Conservation (phyloP, 1,140 invertebrate genomes). For the Chlorops oryzae region DNA sequence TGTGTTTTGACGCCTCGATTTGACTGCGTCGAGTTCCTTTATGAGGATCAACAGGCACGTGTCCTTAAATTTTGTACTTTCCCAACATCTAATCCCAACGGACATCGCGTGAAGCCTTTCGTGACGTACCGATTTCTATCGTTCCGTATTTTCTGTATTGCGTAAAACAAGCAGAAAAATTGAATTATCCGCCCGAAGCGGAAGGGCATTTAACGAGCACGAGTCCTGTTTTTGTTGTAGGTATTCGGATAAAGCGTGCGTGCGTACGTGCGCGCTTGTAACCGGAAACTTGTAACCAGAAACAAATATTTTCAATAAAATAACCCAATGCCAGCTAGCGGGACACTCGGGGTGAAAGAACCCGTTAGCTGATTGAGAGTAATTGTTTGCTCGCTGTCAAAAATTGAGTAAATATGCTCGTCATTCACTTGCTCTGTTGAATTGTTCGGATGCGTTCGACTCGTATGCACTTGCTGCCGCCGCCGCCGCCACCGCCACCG, state of each 20-base stretch:
- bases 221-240: no score
- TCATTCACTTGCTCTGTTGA: slow-evolving; percentile 47
- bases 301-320: slow-evolving; percentile 19
- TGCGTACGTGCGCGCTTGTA: neutral
- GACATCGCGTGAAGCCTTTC: slow-evolving; percentile 25
- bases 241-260: neutral
- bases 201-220: neutral
- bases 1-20: no score
- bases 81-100: slow-evolving; percentile 29
- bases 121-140: slow-evolving; percentile 32
- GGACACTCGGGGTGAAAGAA: no score
- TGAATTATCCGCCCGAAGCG: slow-evolving; percentile 45
- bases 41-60: slow-evolving; percentile 30
- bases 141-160: slow-evolving; percentile 2
- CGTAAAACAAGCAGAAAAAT: slow-evolving; percentile 47
- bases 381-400: slow-evolving; percentile 39
- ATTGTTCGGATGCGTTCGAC: no score
- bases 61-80: slow-evolving; percentile 35
- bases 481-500: no score
- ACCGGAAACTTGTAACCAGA: slow-evolving; percentile 18
- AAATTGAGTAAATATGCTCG: slow-evolving; percentile 48
- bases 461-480: no score
- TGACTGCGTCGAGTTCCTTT: no score
- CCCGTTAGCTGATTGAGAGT: slow-evolving; percentile 19
- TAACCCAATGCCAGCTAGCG: no score